Base-by-base conservation (phyloP, 37 sponge, comb jelly and placozoan species). In the Aplysina aerophoba region DNA sequence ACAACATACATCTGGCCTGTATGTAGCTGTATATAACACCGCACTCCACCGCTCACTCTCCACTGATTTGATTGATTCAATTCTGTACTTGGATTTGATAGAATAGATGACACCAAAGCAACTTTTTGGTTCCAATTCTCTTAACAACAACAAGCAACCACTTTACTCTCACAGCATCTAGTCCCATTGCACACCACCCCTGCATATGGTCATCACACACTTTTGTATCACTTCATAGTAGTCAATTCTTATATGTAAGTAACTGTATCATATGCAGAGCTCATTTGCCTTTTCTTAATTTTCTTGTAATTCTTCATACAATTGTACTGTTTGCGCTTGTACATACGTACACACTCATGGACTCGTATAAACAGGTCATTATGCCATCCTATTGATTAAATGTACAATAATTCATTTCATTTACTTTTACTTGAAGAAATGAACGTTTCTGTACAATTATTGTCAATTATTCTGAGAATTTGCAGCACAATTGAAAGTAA, bases 41-140 rank as follows among this genome's bases (percentile, higher is more conserved):
- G 34, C 71, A 27, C 6, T 1, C 30, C 28, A 30, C 34, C 66
- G 27, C 27, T 30, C 22, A 24, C 12, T 16, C 17, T 69, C 30
- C 71, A 34, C 34, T 69, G 35, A 69, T 69, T 65, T 27, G 33
- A 69, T 69, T 69, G 71, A 69, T 69, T 69, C 13, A 69, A 31
- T 69, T n/a, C 33, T 44, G 50, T 44, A 44, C 8, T 8, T 44
- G 50, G 50, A 8, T 44, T 44, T 8, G 50, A 44, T 44, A 44
- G 50, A 44, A 44, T n/a, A n/a, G n/a, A n/a, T n/a, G n/a, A n/a
- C n/a, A n/a, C n/a, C n/a, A n/a, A n/a, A n/a, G n/a, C n/a, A n/a
- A 31, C 1, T 69, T 62, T 4, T 62, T 11, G 2, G 5, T 27
- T 34, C 17, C 71, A 69, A 69, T 16, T 69, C 71, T 69, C 34